These are phyloP conservation scores for Ophion ventricosus DNA, from an alignment of 2,888 invertebrate species.

Conservation along the genomic window DNA sequence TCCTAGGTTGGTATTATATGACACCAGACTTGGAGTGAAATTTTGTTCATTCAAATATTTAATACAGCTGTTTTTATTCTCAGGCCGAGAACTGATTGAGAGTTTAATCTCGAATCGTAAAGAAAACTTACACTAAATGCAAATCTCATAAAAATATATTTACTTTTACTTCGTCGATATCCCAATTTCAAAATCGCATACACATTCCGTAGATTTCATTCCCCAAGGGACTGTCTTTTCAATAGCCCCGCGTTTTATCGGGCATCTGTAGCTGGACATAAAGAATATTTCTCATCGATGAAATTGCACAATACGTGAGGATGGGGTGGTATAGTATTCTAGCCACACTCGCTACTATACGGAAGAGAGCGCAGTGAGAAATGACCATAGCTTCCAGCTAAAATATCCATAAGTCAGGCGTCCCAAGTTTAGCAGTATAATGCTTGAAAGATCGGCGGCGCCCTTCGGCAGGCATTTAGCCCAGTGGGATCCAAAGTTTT, in stretches of 20 bases:
- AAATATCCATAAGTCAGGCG: conserved; percentile 33
- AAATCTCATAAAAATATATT: too few relatives aligned
- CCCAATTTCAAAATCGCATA: neutral
- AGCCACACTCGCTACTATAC: neutral
- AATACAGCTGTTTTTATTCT: too few relatives aligned
- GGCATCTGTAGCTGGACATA: conserved; percentile 58
- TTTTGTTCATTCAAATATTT: too few relatives aligned
- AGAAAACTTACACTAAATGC: too few relatives aligned
- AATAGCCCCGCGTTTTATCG: neutral
- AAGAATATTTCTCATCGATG: conserved; percentile 78
- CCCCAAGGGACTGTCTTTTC: neutral
- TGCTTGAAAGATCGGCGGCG: conserved; percentile 51
- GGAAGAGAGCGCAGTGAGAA: conserved; percentile 26
- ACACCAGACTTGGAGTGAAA: too few relatives aligned
- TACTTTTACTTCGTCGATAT: too few relatives aligned
- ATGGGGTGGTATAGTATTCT: neutral
- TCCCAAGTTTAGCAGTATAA: conserved; percentile 40
- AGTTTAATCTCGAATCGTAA: too few relatives aligned
- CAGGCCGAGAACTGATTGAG: too few relatives aligned
- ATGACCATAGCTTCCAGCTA: conserved; percentile 15
- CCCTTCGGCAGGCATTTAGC: conserved; percentile 35
- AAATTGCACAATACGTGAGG: conserved; percentile 57
- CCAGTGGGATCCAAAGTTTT: conserved; percentile 79
- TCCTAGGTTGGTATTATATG: too few relatives aligned
- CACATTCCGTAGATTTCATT: neutral